Evolutionary conservation across 64 coral and sea anemone genomes (phyloP).

Genomic region (Exaiptasia diaphana): DNA sequence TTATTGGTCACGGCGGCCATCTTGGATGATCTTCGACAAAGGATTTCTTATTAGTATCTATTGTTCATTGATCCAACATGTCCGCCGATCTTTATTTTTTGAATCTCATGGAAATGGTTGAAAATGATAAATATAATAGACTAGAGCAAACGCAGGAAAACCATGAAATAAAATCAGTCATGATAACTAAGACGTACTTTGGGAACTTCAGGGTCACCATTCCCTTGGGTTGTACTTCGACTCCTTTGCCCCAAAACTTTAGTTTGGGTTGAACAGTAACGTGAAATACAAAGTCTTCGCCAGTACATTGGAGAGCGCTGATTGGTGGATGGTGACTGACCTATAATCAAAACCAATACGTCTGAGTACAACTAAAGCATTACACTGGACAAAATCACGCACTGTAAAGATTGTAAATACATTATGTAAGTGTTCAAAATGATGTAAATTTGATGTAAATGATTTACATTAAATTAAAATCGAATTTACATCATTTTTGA

Average conservation of each 20-base stretch:
- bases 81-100: too few species aligned
- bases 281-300: conserved; percentile 85
- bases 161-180: too few species aligned
- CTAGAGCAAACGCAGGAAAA: too few species aligned
- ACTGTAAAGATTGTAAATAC: neutral
- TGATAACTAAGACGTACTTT: too few species aligned
- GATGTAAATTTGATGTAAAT: neutral
- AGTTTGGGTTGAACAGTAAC: conserved; percentile 96
- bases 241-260: conserved; percentile 98
- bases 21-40: too few species aligned
- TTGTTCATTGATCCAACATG: too few species aligned
- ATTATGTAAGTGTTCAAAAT: neutral
- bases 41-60: too few species aligned
- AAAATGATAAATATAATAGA: too few species aligned
- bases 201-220: conserved; percentile 93
- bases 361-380: neutral
- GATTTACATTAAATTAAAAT: neutral
- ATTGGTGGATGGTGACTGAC: conserved; percentile 98
- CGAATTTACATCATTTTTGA: neutral
- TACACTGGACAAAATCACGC: neutral
- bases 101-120: too few species aligned
- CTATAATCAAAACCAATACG: conserved; percentile 12
- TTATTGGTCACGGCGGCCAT: too few species aligned
- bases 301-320: conserved; percentile 77
- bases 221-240: conserved; percentile 90